Conservation (phyloP, 2,113 vertebrate species). For the Phalacrocorax brasilianus region DNA sequence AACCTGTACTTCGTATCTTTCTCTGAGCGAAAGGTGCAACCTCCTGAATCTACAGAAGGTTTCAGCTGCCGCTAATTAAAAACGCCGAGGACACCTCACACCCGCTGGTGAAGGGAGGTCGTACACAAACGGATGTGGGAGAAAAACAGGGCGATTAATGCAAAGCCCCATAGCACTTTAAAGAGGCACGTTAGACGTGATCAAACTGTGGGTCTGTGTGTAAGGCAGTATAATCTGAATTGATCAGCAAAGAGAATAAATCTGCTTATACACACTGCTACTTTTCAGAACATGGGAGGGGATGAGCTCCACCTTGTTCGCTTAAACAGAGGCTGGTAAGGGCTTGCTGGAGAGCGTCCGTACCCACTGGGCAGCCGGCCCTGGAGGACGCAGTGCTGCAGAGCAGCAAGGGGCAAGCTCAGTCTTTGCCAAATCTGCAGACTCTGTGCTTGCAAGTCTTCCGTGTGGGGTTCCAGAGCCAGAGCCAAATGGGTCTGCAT, state of each 20-base stretch:
- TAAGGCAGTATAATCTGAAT: background rate
- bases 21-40: background rate
- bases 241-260: background rate
- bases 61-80: background rate
- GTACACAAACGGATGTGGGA: background rate
- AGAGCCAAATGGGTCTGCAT: background rate
- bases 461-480: background rate
- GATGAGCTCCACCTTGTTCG: background rate
- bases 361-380: background rate
- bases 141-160: background rate
- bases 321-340: background rate
- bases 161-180: background rate
- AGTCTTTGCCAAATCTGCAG: background rate
- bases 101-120: background rate
- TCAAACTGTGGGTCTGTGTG: background rate
- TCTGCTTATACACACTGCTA: rapidly evolving
- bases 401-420: background rate
- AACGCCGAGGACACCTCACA: background rate
- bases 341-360: background rate
- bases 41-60: background rate
- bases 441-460: background rate
- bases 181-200: background rate
- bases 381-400: background rate
- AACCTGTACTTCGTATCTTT: background rate
- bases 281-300: background rate